Base-by-base conservation (phyloP, 2,113 vertebrate species). In the Plecturocebus donacophilus region DNA sequence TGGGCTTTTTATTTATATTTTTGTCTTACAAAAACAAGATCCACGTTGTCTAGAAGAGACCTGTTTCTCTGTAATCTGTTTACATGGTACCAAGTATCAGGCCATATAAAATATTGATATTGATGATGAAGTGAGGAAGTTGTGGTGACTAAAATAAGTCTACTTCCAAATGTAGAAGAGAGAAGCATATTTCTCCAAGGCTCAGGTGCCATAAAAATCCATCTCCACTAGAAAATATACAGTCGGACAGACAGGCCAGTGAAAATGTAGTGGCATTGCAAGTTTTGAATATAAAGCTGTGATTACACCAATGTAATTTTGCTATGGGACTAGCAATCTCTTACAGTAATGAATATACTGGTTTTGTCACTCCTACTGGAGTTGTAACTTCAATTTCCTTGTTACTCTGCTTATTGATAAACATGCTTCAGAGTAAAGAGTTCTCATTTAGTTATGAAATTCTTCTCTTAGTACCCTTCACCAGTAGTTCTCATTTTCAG, bases 401-500 rank as follows among this genome's bases (percentile, higher is more conserved):
- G 47, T 76, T 49, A 27, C 32, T 61, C 30, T 91, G 54, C 52
- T 92, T 86, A 87, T 54, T 92, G 70, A 88, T 87, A 96, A 91
- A 49, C 45, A 90, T n/a, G 14, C 81, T 94, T 64, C 54, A 75
- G n/a, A 87, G 27, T 87, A 82, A 85, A 45, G 94, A 80, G 20
- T 68, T 87, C 81, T 94, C 30, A 4, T 87, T 87, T 56, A 56
- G 61, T 82, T 82, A 75, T 71, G 75, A 93, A 77, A 75, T 79
- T 96, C 40, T 66, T 56, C 40, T 25, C 21, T 84, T 79, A 38
- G 3, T 71, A n/a, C 20, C 81, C 52, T 54, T 95, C 10, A 40
- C 83, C 35, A 70, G 61, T 76, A 82, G 68, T 96, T 93, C 76
- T 93, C 95, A 97, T 98, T 97, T 97, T 97, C 96, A 96, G 81